These are phyloP conservation scores for Uria aalge DNA, from an alignment of 2,113 vertebrate species.

Conservation along the genomic window DNA sequence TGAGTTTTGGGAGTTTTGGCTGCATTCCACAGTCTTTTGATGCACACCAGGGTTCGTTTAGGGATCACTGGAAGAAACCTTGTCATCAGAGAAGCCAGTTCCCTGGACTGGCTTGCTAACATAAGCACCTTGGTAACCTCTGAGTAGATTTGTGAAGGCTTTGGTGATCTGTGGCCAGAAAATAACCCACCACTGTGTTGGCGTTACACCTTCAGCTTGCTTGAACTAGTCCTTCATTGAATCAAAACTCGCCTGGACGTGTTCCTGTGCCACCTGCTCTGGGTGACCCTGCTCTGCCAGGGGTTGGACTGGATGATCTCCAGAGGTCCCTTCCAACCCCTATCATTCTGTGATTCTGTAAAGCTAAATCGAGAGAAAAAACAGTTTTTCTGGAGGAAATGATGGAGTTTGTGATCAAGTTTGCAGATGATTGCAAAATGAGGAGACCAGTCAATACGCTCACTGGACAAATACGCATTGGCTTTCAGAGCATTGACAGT, in stretches of 20 bases:
- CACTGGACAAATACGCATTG: neutral
- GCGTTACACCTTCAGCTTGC: neutral
- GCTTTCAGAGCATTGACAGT: neutral
- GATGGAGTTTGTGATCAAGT: neutral
- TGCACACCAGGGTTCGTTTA: neutral
- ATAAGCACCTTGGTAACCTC: neutral
- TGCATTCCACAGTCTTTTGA: neutral
- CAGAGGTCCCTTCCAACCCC: too few species aligned
- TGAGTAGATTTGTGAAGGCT: neutral
- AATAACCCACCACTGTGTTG: neutral
- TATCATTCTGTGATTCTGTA: too few species aligned
- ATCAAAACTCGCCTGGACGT: too few species aligned
- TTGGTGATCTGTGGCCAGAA: neutral
- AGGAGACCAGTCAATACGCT: neutral
- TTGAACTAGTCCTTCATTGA: neutral
- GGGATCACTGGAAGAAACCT: neutral
- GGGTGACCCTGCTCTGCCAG: too few species aligned
- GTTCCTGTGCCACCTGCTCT: too few species aligned
- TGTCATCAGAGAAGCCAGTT: neutral
- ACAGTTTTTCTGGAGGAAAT: neutral
- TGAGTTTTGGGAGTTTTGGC: neutral
- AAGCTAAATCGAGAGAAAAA: neutral
- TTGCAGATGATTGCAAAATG: neutral
- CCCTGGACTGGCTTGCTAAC: neutral
- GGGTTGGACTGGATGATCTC: too few species aligned